Conservation (phyloP, 2,113 vertebrate species). For the Reinhardtius hippoglossoides region DNA sequence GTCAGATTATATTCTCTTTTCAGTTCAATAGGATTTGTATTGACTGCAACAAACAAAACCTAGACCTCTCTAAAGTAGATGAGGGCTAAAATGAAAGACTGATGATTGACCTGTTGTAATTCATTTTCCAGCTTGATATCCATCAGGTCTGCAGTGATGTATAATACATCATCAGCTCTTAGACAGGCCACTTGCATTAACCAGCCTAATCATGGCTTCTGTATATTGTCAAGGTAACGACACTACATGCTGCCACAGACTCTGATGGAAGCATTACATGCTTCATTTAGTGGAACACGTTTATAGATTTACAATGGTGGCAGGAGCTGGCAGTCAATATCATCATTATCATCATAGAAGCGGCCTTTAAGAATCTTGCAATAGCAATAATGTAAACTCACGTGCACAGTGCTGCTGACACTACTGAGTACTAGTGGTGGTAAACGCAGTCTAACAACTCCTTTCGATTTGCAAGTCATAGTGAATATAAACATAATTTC, state of each 20-base stretch:
- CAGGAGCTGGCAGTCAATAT: constrained; percentile 6
- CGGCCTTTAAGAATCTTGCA: neutral
- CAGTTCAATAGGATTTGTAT: too few relatives aligned
- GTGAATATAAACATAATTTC: neutral
- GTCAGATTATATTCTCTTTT: too few relatives aligned
- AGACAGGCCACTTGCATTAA: neutral
- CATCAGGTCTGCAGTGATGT: neutral
- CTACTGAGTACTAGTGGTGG: too few relatives aligned
- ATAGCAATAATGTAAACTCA: neutral
- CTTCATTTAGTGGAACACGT: neutral
- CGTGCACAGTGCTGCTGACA: too few relatives aligned
- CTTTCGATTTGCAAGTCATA: too few relatives aligned
- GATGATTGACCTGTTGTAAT: neutral
- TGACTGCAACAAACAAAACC: too few relatives aligned
- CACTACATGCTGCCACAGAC: neutral
- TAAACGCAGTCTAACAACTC: too few relatives aligned
- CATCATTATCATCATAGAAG: neutral
- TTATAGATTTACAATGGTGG: neutral
- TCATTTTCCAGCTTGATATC: neutral
- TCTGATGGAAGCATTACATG: neutral
- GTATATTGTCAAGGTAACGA: constrained; percentile 9
- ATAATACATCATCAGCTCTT: neutral
- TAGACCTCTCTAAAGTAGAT: neutral
- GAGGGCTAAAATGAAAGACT: neutral
- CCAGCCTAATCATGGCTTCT: neutral